A percentile compares a stretch with the other conserved stretches of the same genome.
phyloP scores from a whole-genome alignment of 2,888 invertebrate species.

The Stenchaetothrips biformis region DNA sequence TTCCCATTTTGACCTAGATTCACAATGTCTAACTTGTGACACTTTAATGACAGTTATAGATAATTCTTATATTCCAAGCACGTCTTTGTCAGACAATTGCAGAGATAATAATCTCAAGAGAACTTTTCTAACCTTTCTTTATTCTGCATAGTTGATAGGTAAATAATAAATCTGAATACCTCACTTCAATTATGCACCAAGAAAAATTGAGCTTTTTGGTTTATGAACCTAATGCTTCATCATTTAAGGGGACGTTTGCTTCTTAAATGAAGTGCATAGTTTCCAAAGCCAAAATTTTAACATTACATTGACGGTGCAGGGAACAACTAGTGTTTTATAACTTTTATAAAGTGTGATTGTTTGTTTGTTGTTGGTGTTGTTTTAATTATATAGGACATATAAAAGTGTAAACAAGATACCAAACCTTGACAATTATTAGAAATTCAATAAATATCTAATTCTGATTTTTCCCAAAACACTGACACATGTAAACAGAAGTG shows the following conservation, averaged over 20 bases:
- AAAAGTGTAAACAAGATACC: neutral
- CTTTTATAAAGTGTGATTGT: neutral
- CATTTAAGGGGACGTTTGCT: neutral
- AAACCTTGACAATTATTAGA: neutral
- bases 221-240: neutral
- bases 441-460: neutral
- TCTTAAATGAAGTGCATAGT: neutral
- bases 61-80: neutral
- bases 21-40: neutral
- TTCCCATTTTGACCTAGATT: no score
- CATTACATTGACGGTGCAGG: conserved; percentile 4
- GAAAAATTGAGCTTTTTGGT: no score
- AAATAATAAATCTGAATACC: neutral
- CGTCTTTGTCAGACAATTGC: neutral
- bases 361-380: neutral
- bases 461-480: neutral
- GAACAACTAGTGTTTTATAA: conserved; percentile 15
- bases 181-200: neutral
- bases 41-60: neutral
- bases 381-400: no score
- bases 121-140: neutral
- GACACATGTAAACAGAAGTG: neutral
- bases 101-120: neutral
- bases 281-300: neutral
- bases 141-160: neutral